Conservation (phyloP, 2,888 invertebrate genomes). For the Acrocera orbiculus region DNA sequence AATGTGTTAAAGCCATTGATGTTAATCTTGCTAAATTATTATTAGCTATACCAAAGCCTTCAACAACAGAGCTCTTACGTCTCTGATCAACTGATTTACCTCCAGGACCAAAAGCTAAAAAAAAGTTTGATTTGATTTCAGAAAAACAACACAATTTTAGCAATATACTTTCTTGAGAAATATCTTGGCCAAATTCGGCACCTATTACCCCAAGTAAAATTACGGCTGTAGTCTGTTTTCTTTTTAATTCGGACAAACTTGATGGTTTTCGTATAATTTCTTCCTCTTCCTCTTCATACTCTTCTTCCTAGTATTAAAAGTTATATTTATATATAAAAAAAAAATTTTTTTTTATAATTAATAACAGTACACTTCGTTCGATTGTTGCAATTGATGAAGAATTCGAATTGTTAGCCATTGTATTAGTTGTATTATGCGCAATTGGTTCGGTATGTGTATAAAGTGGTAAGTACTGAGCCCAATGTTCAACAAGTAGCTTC, state of each 20-base stretch:
- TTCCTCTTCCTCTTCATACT: conserved; percentile 71
- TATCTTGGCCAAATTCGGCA: conserved; percentile 95
- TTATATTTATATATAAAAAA: neutral
- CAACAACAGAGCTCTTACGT: conserved; percentile 68
- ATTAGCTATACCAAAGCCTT: conserved; percentile 69
- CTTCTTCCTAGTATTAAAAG: conserved; percentile 45
- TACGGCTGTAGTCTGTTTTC: conserved; percentile 94
- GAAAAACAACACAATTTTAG: no score
- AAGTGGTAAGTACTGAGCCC: conserved; percentile 88
- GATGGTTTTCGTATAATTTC: conserved; percentile 73
- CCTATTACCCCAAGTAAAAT: conserved; percentile 94
- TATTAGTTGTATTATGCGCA: no score
- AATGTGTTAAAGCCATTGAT: conserved; percentile 83
- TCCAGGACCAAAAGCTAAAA: conserved; percentile 7
- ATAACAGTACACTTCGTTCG: neutral
- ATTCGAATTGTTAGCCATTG: no score
- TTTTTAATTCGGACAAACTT: conserved; percentile 65
- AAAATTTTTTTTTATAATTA: neutral
- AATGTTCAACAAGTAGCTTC: conserved; percentile 80
- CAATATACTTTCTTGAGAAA: conserved; percentile 45
- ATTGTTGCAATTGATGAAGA: no score
- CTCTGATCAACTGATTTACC: conserved; percentile 24
- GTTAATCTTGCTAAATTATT: conserved; percentile 81
- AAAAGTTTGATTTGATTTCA: no score
- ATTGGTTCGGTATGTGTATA: conserved; percentile 68